Evolutionary conservation across 2,113 vertebrate species (phyloP), one percentile per base, ranked within the genome.

Genomic region (Pygoscelis adeliae): DNA sequence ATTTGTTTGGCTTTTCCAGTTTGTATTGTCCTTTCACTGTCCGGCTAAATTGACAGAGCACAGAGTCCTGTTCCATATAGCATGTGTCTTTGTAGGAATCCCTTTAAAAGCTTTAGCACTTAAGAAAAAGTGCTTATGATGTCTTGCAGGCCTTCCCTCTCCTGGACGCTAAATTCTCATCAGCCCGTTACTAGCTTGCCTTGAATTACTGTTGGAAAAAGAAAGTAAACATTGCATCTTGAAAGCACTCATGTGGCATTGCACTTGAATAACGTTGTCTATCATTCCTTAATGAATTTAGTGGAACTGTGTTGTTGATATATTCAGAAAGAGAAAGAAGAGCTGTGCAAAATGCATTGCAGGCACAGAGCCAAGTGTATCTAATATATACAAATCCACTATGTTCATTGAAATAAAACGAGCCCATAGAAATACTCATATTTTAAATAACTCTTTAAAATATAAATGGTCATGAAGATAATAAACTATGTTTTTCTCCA

Each of bases 71-170:
- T 82, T 83, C 72, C 80, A 58, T 80, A 83, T 21, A 96, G 90
- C 84, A 82, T 52, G 87, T 4, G 69, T 83, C 89, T 95, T 96
- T 96, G 83, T 59, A 79, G 96, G 93, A 95, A 97, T 95, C 89
- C 69, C 86, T 93, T 98, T 98, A 98, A 98, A 98, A 98, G 96
- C 97, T 92, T 94, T 55, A 97, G 93, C 96, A 98, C 98, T 98
- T 98, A 97, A 94, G 84, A 92, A 97, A 98, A 98, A 98, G 42
- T 0, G 8, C 44, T 95, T 96, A 96, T 96, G 94, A 88, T 94
- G 72, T 97, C 96, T 96, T 96, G 87, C 83, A 87, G 94, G 55
- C 94, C 78, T 98, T 67, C 53, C 44, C 65, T 96, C 89, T 96
- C 61, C 90, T 87, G 67, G 92, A 95, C 25, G 29, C 85, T 97